Evolutionary conservation across 2,888 invertebrate genomes (phyloP), one percentile per base, ranked within the genome.

Genomic region (Physocephala rufipes): DNA sequence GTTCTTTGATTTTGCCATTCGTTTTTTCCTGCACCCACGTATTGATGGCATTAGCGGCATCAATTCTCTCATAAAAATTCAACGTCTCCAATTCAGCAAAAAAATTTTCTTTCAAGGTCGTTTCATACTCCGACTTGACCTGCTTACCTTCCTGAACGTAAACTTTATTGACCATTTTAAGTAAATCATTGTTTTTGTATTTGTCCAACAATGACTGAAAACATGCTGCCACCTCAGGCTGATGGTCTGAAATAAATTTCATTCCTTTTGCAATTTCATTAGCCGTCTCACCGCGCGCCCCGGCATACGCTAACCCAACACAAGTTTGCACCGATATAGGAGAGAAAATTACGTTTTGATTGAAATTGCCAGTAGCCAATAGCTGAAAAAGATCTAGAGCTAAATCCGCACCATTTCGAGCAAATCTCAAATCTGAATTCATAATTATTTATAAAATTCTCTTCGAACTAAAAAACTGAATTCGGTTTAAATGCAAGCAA

Each of bases 1-100:
- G 87, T 78, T 95, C 89, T 76, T 91, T 91, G 73, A 98, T 97
- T 84, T 92, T 94, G 9, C 92, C 87, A 65, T 93, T 91, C 0
- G 98, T 98, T 82, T 94, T 90, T 9, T 89, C 84, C 80, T 91
- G 91, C 45, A 92, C 95, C 95, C 96, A 97, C 51, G 85, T 79
- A 82, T 98, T 98, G 67, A 98, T 95, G 0, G 82, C 84, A 2
- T 86, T 78, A 0, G 88, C 89, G 4, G 90, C 88, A 26, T 82
- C 86, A 15, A 79, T 83, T 28, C 87, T 86, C 5, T 89, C 76
- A 0, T 70, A 79, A 79, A 95, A 95, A 81, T 95, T 84, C 0
- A 94, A 78, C 66, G 87, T 87, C 79, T 92, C 89, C 2, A 91
- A 88, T 30, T 89, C 90, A 0, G 93, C 91, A 72, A 89, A 86